Conservation (phyloP, 2,113 vertebrate genomes). For the Pyxicephalus adspersus region DNA sequence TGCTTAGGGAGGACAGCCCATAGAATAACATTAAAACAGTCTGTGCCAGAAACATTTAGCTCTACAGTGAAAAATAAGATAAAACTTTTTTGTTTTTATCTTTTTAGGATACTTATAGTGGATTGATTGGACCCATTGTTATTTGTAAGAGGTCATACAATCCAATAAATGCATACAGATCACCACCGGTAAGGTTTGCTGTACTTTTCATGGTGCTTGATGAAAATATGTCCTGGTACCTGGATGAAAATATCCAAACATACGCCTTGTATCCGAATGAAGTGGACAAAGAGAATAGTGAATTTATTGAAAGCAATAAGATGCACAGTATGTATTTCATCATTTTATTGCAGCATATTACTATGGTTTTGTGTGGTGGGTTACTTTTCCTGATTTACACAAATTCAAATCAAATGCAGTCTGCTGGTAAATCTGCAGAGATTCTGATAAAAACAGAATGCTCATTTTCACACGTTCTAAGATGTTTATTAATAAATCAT, state of each 20-base stretch:
- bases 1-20: no score
- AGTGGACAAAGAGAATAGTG: constrained; percentile 80
- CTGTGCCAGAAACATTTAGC: no score
- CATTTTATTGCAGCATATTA: not conserved
- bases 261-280: constrained; percentile 75
- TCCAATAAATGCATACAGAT: constrained; percentile 57
- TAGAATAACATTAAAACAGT: no score
- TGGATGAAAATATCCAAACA: constrained; percentile 90
- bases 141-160: constrained; percentile 75
- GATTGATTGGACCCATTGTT: constrained; percentile 89
- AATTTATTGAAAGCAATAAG: constrained; percentile 94
- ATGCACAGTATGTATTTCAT: constrained; percentile 83
- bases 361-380: no score
- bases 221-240: constrained; percentile 95
- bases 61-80: no score
- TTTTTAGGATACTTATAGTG: constrained; percentile 88
- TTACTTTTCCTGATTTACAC: no score
- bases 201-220: constrained; percentile 92
- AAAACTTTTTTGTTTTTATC: not conserved
- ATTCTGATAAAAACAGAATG: no score
- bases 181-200: constrained; percentile 82
- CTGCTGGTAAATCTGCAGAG: no score
- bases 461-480: no score
- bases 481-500: no score
- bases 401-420: no score